phyloP scores from a whole-genome alignment of 2,888 invertebrate genomes.

The Cenopis cana region DNA sequence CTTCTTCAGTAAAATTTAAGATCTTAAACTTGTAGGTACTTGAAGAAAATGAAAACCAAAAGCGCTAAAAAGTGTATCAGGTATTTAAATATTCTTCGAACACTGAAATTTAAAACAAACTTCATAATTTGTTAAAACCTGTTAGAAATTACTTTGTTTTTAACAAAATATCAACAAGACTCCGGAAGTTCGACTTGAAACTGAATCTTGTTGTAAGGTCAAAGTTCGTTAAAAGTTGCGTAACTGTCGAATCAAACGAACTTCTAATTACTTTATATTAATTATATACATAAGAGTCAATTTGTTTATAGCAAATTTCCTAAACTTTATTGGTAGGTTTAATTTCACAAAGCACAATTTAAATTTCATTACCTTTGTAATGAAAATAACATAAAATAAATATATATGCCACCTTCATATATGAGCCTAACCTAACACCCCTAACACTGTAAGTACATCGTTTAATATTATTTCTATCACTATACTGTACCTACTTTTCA shows the following conservation, averaged over 20 bases:
- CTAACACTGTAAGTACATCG: no score
- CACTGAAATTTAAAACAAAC: background rate
- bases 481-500: no score
- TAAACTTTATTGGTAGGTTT: background rate
- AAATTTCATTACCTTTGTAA: no score
- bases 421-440: no score
- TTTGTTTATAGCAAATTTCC: conserved; percentile 14
- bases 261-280: conserved; percentile 46
- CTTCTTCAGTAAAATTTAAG: no score
- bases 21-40: no score
- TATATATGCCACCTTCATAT: no score
- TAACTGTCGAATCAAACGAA: conserved; percentile 30
- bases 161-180: conserved; percentile 27
- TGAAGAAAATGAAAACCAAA: no score
- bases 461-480: no score
- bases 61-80: no score
- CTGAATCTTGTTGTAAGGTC: conserved; percentile 26
- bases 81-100: background rate
- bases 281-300: conserved; percentile 25
- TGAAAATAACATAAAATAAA: no score
- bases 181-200: conserved; percentile 16
- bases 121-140: conserved; percentile 12
- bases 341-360: no score
- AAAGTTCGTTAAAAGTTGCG: conserved; percentile 36
- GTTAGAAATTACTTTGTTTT: conserved; percentile 29